Evolutionary conservation across 2,113 vertebrate species (phyloP), one percentile per base, ranked within the genome.

Genomic region (Cettia cetti): DNA sequence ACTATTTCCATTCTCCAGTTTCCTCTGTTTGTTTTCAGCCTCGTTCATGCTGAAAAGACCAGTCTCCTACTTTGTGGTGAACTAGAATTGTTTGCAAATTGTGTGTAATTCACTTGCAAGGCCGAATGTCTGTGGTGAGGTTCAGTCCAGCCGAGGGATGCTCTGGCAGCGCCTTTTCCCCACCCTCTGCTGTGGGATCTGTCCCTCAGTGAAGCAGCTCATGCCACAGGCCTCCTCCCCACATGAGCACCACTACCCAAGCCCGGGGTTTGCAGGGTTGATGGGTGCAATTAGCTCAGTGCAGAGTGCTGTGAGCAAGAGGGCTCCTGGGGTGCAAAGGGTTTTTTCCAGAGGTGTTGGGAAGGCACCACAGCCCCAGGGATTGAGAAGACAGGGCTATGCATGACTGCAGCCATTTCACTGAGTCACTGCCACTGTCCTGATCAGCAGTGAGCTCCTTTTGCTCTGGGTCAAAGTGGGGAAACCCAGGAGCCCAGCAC

Each of bases 101-200:
- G 7, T 20, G 14, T 35, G 12, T 40, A 24, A 47, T 19, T 80
- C 3, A 30, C 52, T 35, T 24, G 6, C 24, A 33, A 39, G 53
- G 59, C 76, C 0, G 2, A 53, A 6, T 17, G 5, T 4, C 0
- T 2, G 27, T 17, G 15, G 13, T 35, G 45, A 42, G 33, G 27
- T 3, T 72, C 63, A 52, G 18, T 4, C 14, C 69, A 49, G 35
- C 44, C 1, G 2, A 60, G 40, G 16, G 21, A 21, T 63, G 37
- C 26, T 39, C 53, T 24, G 9, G 42, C 15, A 33, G 27, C 28
- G 37, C 0, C 2, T 52, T 56, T 77, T 24, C 12, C 63, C 56
- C 30, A 28, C 2, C 11, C 23, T 83, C 9, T 47, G 57, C 31
- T 37, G 6, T 2, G 42, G 68, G 17, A 6, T 2, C 23, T 72